These are phyloP conservation scores for Cygnus buccinator DNA, from an alignment of 2,113 vertebrate species.

Conservation along the genomic window DNA sequence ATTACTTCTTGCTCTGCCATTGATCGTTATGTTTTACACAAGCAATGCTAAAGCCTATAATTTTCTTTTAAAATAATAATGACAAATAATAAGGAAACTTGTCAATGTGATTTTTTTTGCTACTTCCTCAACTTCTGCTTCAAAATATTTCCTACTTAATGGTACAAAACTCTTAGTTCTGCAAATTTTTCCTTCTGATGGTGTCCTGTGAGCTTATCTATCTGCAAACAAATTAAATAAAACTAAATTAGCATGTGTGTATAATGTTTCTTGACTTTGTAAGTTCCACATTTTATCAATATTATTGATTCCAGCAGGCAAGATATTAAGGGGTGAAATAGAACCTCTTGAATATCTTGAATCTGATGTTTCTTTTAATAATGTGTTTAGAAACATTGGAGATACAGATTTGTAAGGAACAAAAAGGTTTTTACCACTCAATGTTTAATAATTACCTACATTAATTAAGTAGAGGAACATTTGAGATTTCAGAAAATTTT, in stretches of 20 bases:
- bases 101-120: neutral
- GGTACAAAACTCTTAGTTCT: neutral
- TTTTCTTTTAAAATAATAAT: neutral
- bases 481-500: neutral
- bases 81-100: neutral
- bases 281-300: neutral
- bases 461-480: neutral
- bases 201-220: neutral
- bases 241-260: neutral
- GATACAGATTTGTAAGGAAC: neutral
- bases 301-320: neutral
- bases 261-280: neutral
- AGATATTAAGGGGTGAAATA: neutral
- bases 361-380: neutral
- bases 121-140: neutral
- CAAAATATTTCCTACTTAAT: neutral
- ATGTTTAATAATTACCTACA: neutral
- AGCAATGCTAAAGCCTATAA: neutral
- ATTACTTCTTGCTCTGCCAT: neutral
- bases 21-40: neutral
- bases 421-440: neutral
- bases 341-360: neutral
- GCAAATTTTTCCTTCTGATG: neutral
- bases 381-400: neutral
- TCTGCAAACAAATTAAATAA: neutral